Evolutionary conservation across 2,797 vertebrate genomes (phyloP).

Genomic region (Rhyacichthys aspro): DNA sequence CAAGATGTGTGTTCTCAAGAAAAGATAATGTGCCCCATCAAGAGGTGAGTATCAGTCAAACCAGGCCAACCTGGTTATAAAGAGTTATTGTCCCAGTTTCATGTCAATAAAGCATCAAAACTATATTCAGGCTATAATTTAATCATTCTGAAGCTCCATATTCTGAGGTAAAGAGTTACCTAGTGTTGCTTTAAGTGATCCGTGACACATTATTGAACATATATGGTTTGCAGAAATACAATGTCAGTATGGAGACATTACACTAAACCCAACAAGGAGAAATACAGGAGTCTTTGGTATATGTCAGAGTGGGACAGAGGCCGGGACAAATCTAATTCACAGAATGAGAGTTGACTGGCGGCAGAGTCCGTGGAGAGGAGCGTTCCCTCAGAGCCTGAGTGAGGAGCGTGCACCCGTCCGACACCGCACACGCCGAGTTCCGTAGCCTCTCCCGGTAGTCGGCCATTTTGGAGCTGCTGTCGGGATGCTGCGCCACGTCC

Average conservation of each 20-base stretch:
- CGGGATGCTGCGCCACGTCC: conserved; percentile 96
- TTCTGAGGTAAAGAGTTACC: too few relatives aligned
- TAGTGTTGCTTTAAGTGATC: too few relatives aligned
- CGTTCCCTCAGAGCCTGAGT: conserved; percentile 97
- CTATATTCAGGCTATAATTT: too few relatives aligned
- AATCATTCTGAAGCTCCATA: too few relatives aligned
- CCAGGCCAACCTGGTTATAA: too few relatives aligned
- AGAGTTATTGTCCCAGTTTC: too few relatives aligned
- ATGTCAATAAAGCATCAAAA: too few relatives aligned
- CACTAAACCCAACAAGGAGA: conserved; percentile 54
- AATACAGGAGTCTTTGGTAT: conserved; percentile 84
- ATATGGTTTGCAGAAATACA: conserved; percentile 9
- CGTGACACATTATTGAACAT: too few relatives aligned
- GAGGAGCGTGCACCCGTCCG: conserved; percentile 96
- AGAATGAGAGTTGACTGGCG: conserved; percentile 97
- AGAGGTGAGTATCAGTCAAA: too few relatives aligned
- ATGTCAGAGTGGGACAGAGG: conserved; percentile 50
- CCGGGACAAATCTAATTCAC: conserved; percentile 86
- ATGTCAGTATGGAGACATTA: not conserved
- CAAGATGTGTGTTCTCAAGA: too few relatives aligned
- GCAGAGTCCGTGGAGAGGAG: conserved; percentile 96
- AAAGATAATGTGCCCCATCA: too few relatives aligned
- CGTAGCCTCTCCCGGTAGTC: conserved; percentile 95
- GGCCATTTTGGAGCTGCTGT: conserved; percentile 93
- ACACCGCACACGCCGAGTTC: conserved; percentile 94